phyloP scores from a whole-genome alignment of 1,140 invertebrate genomes.

The Conus betulinus region DNA sequence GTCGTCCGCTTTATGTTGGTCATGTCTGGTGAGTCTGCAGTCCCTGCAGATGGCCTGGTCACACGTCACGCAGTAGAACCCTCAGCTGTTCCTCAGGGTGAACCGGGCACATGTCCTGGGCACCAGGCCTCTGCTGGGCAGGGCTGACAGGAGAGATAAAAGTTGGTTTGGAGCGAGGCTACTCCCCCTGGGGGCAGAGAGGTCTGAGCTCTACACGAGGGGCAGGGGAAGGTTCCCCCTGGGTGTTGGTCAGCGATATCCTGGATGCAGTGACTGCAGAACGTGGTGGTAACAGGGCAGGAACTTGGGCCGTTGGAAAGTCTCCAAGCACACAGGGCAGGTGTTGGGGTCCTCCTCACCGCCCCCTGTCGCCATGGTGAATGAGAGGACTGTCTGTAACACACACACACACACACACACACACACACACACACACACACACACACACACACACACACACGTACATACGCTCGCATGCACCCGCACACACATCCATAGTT shows the following conservation, averaged over 20 bases:
- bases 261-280: neutral
- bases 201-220: neutral
- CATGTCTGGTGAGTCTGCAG: neutral
- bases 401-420: too few species aligned
- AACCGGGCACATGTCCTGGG: neutral
- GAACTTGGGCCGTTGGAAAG: neutral
- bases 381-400: too few species aligned
- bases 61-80: neutral
- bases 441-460: too few species aligned
- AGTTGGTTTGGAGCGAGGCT: conserved; percentile 6
- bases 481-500: too few species aligned
- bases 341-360: too few species aligned
- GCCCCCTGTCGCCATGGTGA: too few species aligned
- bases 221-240: neutral
- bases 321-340: neutral
- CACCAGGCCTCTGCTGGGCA: neutral
- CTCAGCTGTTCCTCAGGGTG: neutral
- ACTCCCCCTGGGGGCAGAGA: neutral
- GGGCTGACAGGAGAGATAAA: neutral
- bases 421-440: too few species aligned
- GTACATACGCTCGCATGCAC: too few species aligned
- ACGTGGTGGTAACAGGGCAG: conserved; percentile 18
- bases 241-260: neutral
- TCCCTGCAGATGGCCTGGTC: neutral
- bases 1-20: neutral